These are phyloP conservation scores for Dioctria linearis DNA, from an alignment of 2,888 invertebrate genomes.

Conservation along the genomic window DNA sequence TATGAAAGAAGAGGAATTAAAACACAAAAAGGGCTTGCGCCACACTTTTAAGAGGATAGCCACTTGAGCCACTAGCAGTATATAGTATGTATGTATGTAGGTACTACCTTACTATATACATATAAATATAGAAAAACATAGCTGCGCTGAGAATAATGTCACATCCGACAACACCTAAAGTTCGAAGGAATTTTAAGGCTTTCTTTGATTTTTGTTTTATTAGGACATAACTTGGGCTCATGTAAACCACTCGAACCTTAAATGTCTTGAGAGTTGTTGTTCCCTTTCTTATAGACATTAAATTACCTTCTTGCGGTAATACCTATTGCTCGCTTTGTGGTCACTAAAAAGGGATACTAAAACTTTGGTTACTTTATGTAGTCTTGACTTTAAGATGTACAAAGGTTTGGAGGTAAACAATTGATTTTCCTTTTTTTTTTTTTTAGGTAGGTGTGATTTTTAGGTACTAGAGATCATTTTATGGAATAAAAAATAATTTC, in stretches of 20 bases:
- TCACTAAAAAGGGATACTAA: not conserved
- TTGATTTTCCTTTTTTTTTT: too few relatives aligned
- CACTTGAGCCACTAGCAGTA: too few relatives aligned
- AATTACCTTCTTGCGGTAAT: not conserved
- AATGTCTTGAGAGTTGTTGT: constrained; percentile 40
- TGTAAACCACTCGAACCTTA: constrained; percentile 48
- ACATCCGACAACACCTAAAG: constrained; percentile 39
- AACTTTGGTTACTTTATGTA: constrained; percentile 8
- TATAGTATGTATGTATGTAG: too few relatives aligned
- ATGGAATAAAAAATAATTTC: too few relatives aligned
- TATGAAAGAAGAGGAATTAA: constrained; percentile 26
- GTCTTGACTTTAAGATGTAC: not conserved
- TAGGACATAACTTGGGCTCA: constrained; percentile 42
- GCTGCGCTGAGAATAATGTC: constrained; percentile 28
- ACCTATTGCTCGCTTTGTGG: not conserved
- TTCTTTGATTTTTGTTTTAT: constrained; percentile 45
- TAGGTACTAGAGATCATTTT: too few relatives aligned
- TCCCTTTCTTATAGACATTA: constrained; percentile 21
- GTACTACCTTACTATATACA: too few relatives aligned
- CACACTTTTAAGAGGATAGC: constrained; percentile 16
- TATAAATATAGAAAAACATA: too few relatives aligned
- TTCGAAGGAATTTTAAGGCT: constrained; percentile 40
- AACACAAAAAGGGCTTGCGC: constrained; percentile 50
- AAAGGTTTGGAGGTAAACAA: not conserved
- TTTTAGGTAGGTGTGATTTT: too few relatives aligned